These are phyloP conservation scores for Oppia nitens DNA, from an alignment of 1,140 invertebrate genomes.

Conservation along the genomic window DNA sequence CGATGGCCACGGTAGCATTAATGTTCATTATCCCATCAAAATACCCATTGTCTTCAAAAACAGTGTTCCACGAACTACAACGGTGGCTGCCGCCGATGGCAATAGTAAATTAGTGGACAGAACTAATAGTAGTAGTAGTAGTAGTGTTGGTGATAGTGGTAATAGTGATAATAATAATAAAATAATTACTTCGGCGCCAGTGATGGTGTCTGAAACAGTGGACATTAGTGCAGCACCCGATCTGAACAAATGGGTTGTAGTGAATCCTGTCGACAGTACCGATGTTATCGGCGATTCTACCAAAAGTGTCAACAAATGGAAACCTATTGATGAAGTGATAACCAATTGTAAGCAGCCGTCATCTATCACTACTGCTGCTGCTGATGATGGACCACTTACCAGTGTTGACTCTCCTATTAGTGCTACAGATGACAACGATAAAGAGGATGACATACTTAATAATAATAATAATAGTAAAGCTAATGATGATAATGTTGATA, in stretches of 20 bases:
- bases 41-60: constrained; percentile 12
- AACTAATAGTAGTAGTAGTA: too few species aligned
- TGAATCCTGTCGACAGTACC: neutral
- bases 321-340: neutral
- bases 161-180: too few species aligned
- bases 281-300: neutral
- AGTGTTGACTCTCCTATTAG: neutral
- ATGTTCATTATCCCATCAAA: constrained; percentile 14
- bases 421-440: neutral
- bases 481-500: neutral
- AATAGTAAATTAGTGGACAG: neutral
- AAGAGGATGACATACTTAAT: neutral
- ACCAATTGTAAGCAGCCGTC: too few species aligned
- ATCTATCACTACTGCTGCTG: neutral
- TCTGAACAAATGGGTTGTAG: neutral
- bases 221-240: neutral
- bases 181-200: too few species aligned
- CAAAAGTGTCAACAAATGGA: neutral
- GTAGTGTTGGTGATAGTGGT: too few species aligned
- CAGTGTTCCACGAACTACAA: constrained; percentile 1
- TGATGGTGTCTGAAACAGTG: neutral
- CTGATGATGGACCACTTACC: neutral
- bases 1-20: constrained; percentile 6
- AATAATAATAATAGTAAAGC: neutral
- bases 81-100: neutral